Evolutionary conservation across 2,888 invertebrate species (phyloP).

Genomic region (Ornithoptera priamus): DNA sequence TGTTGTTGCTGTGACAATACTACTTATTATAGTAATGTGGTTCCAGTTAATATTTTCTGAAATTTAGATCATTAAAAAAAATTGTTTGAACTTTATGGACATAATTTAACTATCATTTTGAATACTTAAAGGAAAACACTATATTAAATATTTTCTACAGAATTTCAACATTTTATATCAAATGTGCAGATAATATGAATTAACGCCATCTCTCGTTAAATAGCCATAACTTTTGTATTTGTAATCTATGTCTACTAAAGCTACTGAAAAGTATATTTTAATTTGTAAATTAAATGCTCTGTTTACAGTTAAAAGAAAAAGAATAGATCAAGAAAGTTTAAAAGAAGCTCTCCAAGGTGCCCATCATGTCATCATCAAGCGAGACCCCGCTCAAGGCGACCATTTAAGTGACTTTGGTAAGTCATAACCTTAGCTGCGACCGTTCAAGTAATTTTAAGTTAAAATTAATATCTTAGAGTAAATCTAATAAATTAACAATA

Average conservation of each 20-base stretch:
- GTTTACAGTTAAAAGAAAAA: constrained; percentile 68
- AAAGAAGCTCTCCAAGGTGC: constrained; percentile 72
- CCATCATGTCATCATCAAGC: constrained; percentile 89
- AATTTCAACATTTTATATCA: neutral
- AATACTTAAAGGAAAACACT: neutral
- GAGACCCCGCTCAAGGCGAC: constrained; percentile 78
- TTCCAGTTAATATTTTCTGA: neutral
- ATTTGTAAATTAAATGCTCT: constrained; percentile 35
- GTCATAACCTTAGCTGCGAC: constrained; percentile 38
- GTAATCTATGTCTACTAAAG: neutral
- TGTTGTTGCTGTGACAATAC: neutral
- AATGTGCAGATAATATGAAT: neutral
- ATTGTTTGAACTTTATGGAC: too few relatives aligned
- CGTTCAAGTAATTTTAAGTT: too few relatives aligned
- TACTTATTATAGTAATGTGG: neutral
- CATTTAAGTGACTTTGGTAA: constrained; percentile 91
- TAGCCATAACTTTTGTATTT: neutral
- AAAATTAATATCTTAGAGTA: too few relatives aligned
- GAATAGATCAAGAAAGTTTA: constrained; percentile 58
- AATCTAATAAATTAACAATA: too few relatives aligned
- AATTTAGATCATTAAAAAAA: too few relatives aligned
- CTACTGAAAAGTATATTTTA: neutral
- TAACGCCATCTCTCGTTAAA: constrained; percentile 15
- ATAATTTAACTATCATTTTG: too few relatives aligned
- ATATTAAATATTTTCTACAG: neutral